Conservation (phyloP, 2,113 vertebrate species). For the Ictalurus furcatus region DNA sequence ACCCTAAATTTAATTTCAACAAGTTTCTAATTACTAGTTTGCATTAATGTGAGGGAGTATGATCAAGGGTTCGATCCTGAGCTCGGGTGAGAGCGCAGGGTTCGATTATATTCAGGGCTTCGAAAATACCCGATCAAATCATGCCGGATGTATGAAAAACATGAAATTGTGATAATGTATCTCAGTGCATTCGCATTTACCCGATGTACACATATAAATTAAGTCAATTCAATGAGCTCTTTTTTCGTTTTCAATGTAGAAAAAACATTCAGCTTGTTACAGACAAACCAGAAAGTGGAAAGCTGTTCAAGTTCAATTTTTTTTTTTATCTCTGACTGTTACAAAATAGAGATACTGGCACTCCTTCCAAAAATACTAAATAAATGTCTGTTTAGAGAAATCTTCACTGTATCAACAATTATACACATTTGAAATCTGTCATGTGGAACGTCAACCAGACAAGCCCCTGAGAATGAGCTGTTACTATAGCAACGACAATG, state of each 20-base stretch:
- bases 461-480: conserved; percentile 3
- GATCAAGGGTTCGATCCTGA: not conserved
- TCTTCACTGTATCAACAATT: not conserved
- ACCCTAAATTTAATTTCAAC: not conserved
- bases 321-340: not conserved
- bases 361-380: not conserved
- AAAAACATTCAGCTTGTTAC: not conserved
- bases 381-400: not conserved
- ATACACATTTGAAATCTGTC: conserved; percentile 6
- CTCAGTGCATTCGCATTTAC: not conserved
- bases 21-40: not conserved
- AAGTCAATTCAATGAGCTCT: not conserved
- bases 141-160: not conserved
- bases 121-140: not conserved
- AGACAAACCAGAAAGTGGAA: not conserved
- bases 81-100: not conserved
- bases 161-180: not conserved
- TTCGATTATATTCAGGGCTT: not conserved
- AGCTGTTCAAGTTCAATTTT: not conserved
- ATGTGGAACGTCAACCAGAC: conserved; percentile 15
- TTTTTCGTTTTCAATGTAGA: not conserved
- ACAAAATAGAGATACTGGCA: not conserved
- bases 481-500: conserved; percentile 21
- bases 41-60: not conserved
- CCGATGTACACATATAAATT: not conserved